Conservation (phyloP, 2,888 invertebrate species). For the Gari tellinella region DNA sequence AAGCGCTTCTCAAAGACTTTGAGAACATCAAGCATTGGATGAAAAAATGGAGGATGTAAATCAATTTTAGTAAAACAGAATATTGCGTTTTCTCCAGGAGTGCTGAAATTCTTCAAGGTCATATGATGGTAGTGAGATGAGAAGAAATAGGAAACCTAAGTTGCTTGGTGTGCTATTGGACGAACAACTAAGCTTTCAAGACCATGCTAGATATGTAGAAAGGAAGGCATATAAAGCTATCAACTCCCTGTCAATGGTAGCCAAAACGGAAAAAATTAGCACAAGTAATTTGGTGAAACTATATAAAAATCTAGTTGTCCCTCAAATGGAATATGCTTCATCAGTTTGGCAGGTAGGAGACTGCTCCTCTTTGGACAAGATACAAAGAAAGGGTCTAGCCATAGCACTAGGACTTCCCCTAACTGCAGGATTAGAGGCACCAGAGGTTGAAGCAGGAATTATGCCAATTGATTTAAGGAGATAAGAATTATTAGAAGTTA, state of each 20-base stretch:
- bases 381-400: too few relatives aligned
- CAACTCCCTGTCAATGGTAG: background rate
- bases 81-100: background rate
- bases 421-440: conserved; percentile 10
- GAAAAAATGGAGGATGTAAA: conserved; percentile 23
- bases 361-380: background rate
- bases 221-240: conserved; percentile 2
- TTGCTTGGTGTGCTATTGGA: conserved; percentile 23
- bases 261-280: conserved; percentile 6
- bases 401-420: conserved; percentile 12
- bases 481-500: conserved; percentile 12
- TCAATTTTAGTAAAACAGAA: conserved; percentile 10
- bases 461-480: conserved; percentile 23
- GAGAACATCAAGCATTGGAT: conserved; percentile 5
- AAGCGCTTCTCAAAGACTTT: conserved; percentile 2
- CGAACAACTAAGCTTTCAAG: conserved; percentile 11
- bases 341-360: conserved; percentile 21
- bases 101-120: background rate
- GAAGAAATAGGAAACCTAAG: background rate
- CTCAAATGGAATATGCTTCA: conserved; percentile 23
- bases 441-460: conserved; percentile 8
- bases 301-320: conserved; percentile 1
- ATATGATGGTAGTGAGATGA: background rate
- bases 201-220: conserved; percentile 6
- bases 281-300: conserved; percentile 4